These are phyloP conservation scores for Ptychobarbus kaznakovi DNA, from an alignment of 2,797 vertebrate genomes.

Conservation along the genomic window DNA sequence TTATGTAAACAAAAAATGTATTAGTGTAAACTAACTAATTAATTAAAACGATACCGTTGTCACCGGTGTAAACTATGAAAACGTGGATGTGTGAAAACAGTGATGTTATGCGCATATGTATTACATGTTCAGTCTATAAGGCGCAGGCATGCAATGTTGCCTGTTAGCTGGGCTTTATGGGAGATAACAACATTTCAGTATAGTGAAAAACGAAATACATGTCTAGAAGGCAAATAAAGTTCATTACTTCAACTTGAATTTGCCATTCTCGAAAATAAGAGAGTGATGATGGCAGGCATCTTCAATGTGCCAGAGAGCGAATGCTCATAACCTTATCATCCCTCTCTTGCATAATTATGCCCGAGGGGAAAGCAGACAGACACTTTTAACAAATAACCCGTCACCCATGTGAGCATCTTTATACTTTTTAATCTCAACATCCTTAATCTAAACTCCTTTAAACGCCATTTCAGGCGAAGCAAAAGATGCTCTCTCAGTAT, in stretches of 20 bases:
- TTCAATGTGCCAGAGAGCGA: conserved; percentile 56
- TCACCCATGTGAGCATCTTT: conserved; percentile 36
- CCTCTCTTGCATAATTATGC: conserved; percentile 57
- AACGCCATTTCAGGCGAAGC: conserved; percentile 7
- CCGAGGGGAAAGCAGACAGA: conserved; percentile 52
- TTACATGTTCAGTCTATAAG: no score
- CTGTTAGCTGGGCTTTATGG: neutral
- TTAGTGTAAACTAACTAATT: no score
- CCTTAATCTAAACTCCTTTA: conserved; percentile 29
- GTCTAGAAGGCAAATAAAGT: conserved; percentile 57
- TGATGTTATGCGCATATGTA: no score
- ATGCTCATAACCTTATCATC: conserved; percentile 60
- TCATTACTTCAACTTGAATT: conserved; percentile 57
- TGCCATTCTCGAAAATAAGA: conserved; percentile 51
- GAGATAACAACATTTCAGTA: conserved; percentile 11
- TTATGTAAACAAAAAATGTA: no score
- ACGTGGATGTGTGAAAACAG: no score
- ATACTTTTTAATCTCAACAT: conserved; percentile 17
- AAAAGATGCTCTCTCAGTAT: conserved; percentile 18
- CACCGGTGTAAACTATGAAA: no score
- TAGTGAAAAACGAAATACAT: conserved; percentile 32
- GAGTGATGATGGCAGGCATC: conserved; percentile 55
- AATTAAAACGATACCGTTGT: no score
- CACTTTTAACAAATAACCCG: conserved; percentile 55
- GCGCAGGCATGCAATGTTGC: neutral